Evolutionary conservation across 2,888 invertebrate genomes (phyloP).

Genomic region (Eupeodes luniger): DNA sequence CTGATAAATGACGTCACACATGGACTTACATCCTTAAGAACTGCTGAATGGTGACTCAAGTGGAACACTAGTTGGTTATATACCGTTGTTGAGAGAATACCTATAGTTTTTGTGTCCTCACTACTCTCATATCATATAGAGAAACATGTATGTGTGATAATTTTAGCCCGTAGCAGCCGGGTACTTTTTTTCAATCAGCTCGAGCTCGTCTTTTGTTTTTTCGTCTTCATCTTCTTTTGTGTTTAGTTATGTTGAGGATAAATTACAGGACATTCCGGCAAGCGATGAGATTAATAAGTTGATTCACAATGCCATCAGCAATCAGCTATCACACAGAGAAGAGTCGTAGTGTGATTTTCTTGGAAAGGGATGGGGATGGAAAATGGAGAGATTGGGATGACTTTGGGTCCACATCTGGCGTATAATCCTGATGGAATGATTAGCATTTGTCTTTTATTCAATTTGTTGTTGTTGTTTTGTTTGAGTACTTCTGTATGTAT

Average conservation of each 20-base stretch:
- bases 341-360: neutral
- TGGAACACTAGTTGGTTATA: constrained; percentile 11
- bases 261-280: constrained; percentile 63
- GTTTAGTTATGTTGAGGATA: constrained; percentile 46
- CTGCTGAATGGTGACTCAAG: constrained; percentile 39
- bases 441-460: constrained; percentile 56
- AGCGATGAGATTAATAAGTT: constrained; percentile 67
- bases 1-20: constrained; percentile 58
- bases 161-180: constrained; percentile 17
- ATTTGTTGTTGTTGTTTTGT: constrained; percentile 4
- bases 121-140: neutral
- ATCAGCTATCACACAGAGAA: neutral
- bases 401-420: constrained; percentile 54
- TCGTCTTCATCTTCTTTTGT: neutral
- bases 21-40: constrained; percentile 43
- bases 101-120: neutral
- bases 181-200: constrained; percentile 43
- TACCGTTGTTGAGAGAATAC: neutral
- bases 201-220: neutral
- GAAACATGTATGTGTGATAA: constrained; percentile 38
- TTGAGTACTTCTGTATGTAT: neutral
- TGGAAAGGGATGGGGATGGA: constrained; percentile 16
- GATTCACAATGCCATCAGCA: constrained; percentile 51
- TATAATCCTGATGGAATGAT: constrained; percentile 66
- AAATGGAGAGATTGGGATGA: no score